Conservation (phyloP, 2,888 invertebrate species). For the Nycteola revayana region DNA sequence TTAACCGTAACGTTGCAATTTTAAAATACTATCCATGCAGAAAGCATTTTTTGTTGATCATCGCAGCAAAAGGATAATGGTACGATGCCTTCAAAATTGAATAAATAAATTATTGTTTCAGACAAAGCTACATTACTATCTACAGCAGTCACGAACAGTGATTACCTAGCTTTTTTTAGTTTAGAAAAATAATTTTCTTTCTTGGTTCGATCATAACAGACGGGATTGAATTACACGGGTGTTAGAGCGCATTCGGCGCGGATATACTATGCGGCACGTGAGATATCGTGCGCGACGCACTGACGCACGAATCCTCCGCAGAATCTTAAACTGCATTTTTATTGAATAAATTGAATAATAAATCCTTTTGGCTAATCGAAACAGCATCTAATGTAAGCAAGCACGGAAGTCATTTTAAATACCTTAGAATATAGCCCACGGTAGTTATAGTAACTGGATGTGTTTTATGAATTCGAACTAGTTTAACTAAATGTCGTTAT, state of each 20-base stretch:
- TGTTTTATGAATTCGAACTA: no score
- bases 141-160: constrained; percentile 30
- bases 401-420: no score
- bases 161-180: constrained; percentile 38
- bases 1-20: constrained; percentile 19
- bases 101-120: constrained; percentile 27
- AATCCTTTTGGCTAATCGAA: constrained; percentile 17
- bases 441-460: no score
- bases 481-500: no score
- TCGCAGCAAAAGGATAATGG: constrained; percentile 19
- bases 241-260: constrained; percentile 53
- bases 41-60: constrained; percentile 13
- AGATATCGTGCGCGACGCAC: constrained; percentile 32
- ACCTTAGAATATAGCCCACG: no score
- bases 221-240: constrained; percentile 61
- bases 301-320: constrained; percentile 34
- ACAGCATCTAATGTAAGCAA: background rate
- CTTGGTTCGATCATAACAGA: constrained; percentile 32
- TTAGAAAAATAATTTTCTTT: constrained; percentile 35
- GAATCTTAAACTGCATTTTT: constrained; percentile 37
- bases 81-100: constrained; percentile 22
- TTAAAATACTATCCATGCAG: background rate
- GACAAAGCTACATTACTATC: constrained; percentile 26
- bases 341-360: constrained; percentile 17
- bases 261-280: constrained; percentile 44